Conservation (phyloP, 2,888 invertebrate species). For the Ferdinandea cuprea region DNA sequence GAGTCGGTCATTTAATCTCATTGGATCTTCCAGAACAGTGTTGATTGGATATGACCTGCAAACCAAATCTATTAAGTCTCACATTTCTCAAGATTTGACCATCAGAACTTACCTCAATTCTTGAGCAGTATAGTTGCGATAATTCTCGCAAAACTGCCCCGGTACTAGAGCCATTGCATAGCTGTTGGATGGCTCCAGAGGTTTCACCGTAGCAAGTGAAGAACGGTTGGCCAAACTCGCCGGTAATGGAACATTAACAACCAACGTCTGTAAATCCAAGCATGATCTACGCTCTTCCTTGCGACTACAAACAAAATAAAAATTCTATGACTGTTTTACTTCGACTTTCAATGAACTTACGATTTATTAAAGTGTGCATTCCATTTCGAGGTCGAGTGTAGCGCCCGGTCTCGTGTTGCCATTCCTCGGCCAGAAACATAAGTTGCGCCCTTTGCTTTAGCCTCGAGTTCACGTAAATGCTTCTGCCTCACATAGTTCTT, state of each 20-base stretch:
- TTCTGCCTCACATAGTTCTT: constrained; percentile 85
- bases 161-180: constrained; percentile 97
- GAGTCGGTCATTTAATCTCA: constrained; percentile 68
- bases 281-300: constrained; percentile 91
- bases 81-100: background rate
- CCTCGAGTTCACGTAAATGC: constrained; percentile 88
- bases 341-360: constrained; percentile 77
- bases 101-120: constrained; percentile 87
- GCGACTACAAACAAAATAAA: constrained; percentile 81
- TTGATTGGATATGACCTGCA: constrained; percentile 94
- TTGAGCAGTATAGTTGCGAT: constrained; percentile 90
- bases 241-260: constrained; percentile 90
- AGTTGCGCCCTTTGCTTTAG: constrained; percentile 86
- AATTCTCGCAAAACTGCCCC: constrained; percentile 97
- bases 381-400: constrained; percentile 94
- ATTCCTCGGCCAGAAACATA: constrained; percentile 83
- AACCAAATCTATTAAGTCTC: background rate
- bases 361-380: constrained; percentile 92
- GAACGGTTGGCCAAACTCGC: constrained; percentile 79
- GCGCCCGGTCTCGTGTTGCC: constrained; percentile 89
- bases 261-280: constrained; percentile 96
- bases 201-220: constrained; percentile 76
- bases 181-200: constrained; percentile 83
- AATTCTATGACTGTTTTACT: background rate
- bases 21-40: constrained; percentile 86